These are phyloP conservation scores for Bufotes viridis DNA, from an alignment of 2,797 vertebrate species.

Conservation along the genomic window DNA sequence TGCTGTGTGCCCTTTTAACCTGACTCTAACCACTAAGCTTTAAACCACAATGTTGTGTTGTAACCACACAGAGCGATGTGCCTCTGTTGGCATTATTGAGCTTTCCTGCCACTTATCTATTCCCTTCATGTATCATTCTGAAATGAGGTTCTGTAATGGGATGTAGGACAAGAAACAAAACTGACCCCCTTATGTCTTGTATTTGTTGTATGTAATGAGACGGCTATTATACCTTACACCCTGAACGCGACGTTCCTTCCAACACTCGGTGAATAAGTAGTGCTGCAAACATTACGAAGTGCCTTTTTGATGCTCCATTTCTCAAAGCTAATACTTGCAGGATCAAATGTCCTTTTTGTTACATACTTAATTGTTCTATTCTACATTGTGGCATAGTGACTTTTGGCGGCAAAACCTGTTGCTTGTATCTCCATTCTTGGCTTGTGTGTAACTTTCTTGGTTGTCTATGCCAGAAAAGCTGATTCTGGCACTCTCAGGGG, in stretches of 20 bases:
- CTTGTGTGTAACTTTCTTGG: background rate
- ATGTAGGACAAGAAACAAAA: too few relatives aligned
- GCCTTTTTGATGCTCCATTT: background rate
- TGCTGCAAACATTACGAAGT: background rate
- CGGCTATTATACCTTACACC: too few relatives aligned
- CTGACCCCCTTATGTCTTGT: too few relatives aligned
- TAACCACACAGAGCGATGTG: too few relatives aligned
- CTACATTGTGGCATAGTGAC: background rate
- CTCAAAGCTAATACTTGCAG: background rate
- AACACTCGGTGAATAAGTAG: background rate
- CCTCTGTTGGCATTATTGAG: too few relatives aligned
- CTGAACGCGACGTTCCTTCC: background rate
- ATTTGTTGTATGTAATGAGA: too few relatives aligned
- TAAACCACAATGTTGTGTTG: too few relatives aligned
- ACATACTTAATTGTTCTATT: background rate
- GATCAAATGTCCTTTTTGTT: background rate
- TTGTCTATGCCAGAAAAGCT: slow-evolving; percentile 18
- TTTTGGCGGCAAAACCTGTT: background rate
- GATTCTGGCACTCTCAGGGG: background rate
- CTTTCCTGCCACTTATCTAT: too few relatives aligned
- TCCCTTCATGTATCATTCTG: too few relatives aligned
- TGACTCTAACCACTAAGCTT: too few relatives aligned
- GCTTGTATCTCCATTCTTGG: background rate
- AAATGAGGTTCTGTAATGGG: too few relatives aligned
- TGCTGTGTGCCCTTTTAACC: too few relatives aligned